Percentiles rank a stretch among this genome's conserved stretches.
phyloP scores from a whole-genome alignment of 2,797 vertebrate genomes.

The Heteromormyrus szaboi region DNA sequence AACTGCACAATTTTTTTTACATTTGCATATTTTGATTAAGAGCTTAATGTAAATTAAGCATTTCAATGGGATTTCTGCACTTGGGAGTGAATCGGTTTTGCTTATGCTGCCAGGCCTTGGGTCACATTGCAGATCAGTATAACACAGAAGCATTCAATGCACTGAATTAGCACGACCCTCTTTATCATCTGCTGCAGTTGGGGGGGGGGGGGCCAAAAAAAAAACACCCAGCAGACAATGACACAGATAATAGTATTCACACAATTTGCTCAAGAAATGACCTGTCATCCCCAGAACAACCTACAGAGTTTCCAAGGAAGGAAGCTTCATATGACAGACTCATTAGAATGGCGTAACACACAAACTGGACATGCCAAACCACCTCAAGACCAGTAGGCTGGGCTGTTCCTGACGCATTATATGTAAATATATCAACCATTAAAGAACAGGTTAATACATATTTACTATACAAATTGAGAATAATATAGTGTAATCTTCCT shows the following conservation, averaged over 20 bases:
- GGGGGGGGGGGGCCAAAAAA: background rate
- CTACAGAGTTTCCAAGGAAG: background rate
- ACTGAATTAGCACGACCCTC: background rate
- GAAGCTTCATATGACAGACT: background rate
- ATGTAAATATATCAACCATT: background rate
- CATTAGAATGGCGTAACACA: background rate
- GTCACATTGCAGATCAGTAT: background rate
- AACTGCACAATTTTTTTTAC: background rate
- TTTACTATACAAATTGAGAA: background rate
- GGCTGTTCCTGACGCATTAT: background rate
- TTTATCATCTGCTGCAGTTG: background rate
- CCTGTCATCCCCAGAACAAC: background rate
- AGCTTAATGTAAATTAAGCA: background rate
- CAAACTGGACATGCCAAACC: background rate
- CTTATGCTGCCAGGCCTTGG: background rate
- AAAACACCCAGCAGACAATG: background rate
- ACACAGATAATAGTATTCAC: background rate
- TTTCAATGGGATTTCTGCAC: background rate
- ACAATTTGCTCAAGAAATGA: background rate
- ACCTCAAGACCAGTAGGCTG: background rate
- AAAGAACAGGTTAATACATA: background rate
- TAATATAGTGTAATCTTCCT: background rate
- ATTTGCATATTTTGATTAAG: slow-evolving; percentile 4
- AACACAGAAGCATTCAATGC: background rate
- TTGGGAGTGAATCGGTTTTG: background rate